These are phyloP conservation scores for Ciconia boyciana DNA, from an alignment of 2,113 vertebrate species.

Conservation along the genomic window DNA sequence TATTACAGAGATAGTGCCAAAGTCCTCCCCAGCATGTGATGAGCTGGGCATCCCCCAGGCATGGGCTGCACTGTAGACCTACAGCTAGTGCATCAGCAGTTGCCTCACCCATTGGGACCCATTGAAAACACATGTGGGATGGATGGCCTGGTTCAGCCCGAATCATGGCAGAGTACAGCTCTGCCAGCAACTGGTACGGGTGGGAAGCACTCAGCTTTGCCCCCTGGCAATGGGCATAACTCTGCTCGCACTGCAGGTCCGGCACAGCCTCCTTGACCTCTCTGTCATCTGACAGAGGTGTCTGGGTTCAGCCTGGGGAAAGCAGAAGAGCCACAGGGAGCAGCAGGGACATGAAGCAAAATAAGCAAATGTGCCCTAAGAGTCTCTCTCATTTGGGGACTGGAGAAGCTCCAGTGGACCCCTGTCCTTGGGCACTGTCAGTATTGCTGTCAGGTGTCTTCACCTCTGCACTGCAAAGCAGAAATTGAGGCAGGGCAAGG, in stretches of 20 bases:
- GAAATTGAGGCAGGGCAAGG: not conserved
- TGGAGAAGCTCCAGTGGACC: not conserved
- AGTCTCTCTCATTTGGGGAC: not conserved
- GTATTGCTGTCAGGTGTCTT: not conserved
- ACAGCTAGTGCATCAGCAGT: not conserved
- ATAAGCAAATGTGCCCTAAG: not conserved
- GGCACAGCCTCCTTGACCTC: not conserved
- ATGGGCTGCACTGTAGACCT: not conserved
- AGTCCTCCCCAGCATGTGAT: not conserved
- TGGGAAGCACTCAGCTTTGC: not conserved
- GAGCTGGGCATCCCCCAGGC: not conserved
- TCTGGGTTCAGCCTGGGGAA: not conserved
- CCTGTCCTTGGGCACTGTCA: not conserved
- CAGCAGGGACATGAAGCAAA: not conserved
- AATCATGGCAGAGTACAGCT: not conserved
- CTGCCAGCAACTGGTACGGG: not conserved
- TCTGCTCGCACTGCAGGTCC: not conserved
- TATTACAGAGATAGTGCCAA: not conserved
- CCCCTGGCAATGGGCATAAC: not conserved
- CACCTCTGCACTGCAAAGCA: not conserved
- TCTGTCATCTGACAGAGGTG: not conserved
- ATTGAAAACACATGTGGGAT: accelerated
- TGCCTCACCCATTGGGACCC: not conserved
- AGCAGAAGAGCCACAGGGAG: not conserved
- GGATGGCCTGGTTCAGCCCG: not conserved